Base-by-base conservation (phyloP, 2,888 invertebrate species). In the Drosophila melanosoma region DNA sequence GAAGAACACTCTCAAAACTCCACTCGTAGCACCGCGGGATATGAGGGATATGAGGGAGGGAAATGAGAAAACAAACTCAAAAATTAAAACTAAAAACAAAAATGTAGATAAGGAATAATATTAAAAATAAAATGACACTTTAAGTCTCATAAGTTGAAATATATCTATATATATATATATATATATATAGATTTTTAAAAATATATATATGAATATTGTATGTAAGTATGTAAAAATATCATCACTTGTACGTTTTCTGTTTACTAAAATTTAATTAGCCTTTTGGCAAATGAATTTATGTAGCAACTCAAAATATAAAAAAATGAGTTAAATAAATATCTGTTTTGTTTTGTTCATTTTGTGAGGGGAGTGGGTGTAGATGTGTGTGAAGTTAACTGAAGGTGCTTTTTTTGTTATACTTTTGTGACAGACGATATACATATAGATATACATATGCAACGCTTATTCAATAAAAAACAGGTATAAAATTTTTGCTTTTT, bases 381-480 rank as follows among this genome's bases (percentile, higher is more conserved):
- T 66, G 56, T 53, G 1, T 20, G 36, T 52, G 33, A 17, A 35
- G 26, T 45, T 53, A 17, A 38, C 17, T 66, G 4, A 48, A 10
- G 15, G 26, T 38, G n/a, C 1, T 56, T 52, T 29, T 7, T 53
- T 33, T 52, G 59, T 49, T 54, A n/a, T 26, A 29, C 8, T 15
- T 11, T 38, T 23, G 32, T 32, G 51, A 52, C 12, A 71, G 65
- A 73, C 66, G 73, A 66, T 58, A 61, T 51, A 72, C 73, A 52
- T n/a, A n/a, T 6, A 17, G 29, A 76, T 68, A 64, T 58, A 74
- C 62, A 76, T 75, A 69, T 76, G 71, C 81, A 80, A 79, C 76
- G 80, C 76, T 65, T 76, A 76, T 48, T 38, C 61, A 61, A 80
- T 38, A 56, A 15, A 76, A 71, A 80, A 71, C 66, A 71, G 64